Conservation (phyloP, 2,797 vertebrate species). For the Crocidura indochinensis region DNA sequence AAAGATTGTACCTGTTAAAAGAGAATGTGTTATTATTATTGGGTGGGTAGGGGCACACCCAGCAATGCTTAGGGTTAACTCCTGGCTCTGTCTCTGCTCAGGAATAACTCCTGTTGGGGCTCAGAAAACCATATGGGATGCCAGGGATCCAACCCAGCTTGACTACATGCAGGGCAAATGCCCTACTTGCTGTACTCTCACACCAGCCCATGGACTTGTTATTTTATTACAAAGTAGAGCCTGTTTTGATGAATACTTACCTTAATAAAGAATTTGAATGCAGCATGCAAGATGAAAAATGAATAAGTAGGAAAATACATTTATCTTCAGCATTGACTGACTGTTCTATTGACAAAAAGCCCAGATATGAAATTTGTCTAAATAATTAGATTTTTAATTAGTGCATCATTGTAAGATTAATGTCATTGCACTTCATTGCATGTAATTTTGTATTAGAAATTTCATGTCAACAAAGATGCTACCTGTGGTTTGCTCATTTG, state of each 20-base stretch:
- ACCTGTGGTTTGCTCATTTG: slow-evolving; percentile 76
- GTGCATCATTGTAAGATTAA: slow-evolving; percentile 85
- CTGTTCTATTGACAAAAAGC: slow-evolving; percentile 87
- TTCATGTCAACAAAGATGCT: slow-evolving; percentile 77
- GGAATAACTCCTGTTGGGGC: no score
- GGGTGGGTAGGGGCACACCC: no score
- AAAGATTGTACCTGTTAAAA: slow-evolving; percentile 50
- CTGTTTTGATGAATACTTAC: slow-evolving; percentile 80
- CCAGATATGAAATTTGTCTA: slow-evolving; percentile 89
- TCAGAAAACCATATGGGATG: no score
- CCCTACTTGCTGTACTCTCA: no score
- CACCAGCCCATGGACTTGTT: not conserved
- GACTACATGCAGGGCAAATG: no score
- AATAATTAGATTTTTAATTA: slow-evolving; percentile 91
- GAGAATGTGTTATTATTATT: slow-evolving; percentile 2
- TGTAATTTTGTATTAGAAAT: slow-evolving; percentile 82
- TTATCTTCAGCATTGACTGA: slow-evolving; percentile 83
- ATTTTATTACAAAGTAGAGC: slow-evolving; percentile 64
- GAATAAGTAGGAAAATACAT: slow-evolving; percentile 79
- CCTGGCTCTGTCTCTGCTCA: no score
- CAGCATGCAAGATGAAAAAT: slow-evolving; percentile 83
- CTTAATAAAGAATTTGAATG: slow-evolving; percentile 77
- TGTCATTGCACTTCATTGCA: slow-evolving; percentile 79
- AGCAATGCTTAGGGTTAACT: no score
- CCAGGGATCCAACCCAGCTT: no score